Evolutionary conservation across 1,140 invertebrate genomes (phyloP), one percentile per base, ranked within the genome.

Genomic region (Dendroctonus ponderosae): DNA sequence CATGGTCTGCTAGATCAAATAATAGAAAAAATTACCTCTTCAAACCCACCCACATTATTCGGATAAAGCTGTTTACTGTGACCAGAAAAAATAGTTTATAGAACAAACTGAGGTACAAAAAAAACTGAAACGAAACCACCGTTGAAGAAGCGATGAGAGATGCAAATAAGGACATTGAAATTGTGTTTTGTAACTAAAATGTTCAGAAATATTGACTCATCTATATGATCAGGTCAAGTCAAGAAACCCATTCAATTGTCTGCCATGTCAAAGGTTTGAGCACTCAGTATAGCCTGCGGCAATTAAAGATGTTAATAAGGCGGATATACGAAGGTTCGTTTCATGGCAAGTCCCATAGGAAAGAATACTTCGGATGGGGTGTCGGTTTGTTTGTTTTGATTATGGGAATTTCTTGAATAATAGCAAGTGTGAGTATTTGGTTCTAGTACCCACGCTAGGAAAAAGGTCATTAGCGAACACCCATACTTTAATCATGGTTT

Each of bases 271-370:
- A 26, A 26, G 26, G 26, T 26, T 14, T 14, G 40, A 12, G 14
- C 54, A 14, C 54, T 15, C 54, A n/a, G 54, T 57, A 57, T 57
- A 42, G 4, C 9, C 37, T 44, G 12, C 11, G 42, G 6, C 57
- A 59, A 59, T 59, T 59, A 59, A 59, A 59, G 54, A 57, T 57
- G 54, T 57, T 57, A 57, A 57, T 57, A 57, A 59, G 44, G 57
- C 42, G 42, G 42, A 59, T 43, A 59, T 38, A 48, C 57, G 26
- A 59, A 59, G 57, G 42, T 48, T 59, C 12, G 6, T 46, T 59
- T 26, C 42, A 48, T 59, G 57, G 57, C 11, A 59, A 59, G 57
- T 59, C 57, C 43, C 57, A 59, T 37, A 59, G 57, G 57, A 59
- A 59, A 59, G 26, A 56, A 56, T 43, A n/a, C 39, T 57, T 57